These are phyloP conservation scores for Anastatus disparis DNA, from an alignment of 1,140 invertebrate genomes.

Conservation along the genomic window DNA sequence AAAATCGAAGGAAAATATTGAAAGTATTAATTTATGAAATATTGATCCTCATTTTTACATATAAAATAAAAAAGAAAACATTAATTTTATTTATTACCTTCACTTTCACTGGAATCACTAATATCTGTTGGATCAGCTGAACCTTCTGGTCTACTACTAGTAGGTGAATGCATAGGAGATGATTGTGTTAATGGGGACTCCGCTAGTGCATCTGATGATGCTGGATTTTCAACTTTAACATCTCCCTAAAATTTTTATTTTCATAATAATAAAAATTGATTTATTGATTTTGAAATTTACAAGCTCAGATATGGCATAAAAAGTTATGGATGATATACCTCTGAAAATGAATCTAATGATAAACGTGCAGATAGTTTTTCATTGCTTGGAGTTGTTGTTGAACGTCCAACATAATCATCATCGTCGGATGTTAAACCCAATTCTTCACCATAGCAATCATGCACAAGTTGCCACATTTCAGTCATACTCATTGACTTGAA, in stretches of 20 bases:
- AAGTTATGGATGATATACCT: no score
- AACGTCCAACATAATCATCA: conserved; percentile 80
- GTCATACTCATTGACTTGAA: conserved; percentile 80
- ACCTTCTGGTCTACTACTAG: conserved; percentile 46
- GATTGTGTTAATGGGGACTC: conserved; percentile 44
- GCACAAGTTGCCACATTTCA: conserved; percentile 91
- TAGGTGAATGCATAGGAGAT: conserved; percentile 29
- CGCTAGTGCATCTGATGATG: conserved; percentile 38
- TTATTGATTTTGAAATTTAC: no score
- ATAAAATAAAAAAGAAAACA: no score
- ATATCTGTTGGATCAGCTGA: conserved; percentile 75
- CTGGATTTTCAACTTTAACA: conserved; percentile 46
- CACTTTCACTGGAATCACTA: conserved; percentile 86
- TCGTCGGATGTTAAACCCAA: conserved; percentile 92
- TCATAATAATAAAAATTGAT: no score
- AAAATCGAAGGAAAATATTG: no score
- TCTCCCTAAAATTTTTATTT: conserved; percentile 40
- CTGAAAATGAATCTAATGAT: conserved; percentile 70
- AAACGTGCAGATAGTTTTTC: conserved; percentile 67
- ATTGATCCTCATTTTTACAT: no score
- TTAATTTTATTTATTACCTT: conserved; percentile 70
- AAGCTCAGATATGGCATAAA: no score
- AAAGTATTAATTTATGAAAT: no score
- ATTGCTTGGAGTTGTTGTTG: conserved; percentile 66
- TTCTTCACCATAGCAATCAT: conserved; percentile 91